A percentile compares a stretch with the other conserved stretches of the same genome.
phyloP scores from a whole-genome alignment of 2,113 vertebrate genomes.

The Benthochromis sp. region DNA sequence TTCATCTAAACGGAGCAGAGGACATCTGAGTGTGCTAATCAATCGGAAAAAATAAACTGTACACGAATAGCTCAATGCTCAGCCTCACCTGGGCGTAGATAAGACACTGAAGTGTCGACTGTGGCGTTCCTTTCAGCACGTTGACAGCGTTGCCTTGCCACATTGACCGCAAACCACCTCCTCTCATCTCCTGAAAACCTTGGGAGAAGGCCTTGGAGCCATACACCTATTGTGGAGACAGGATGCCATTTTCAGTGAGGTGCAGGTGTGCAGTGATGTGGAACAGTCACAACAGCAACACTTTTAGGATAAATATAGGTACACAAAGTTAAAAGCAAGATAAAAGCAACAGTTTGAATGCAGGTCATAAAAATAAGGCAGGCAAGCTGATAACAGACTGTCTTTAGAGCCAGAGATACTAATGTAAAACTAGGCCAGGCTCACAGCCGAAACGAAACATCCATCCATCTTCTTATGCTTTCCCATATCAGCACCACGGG shows the following conservation, averaged over 20 bases:
- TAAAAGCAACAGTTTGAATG: not conserved
- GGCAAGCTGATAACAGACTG: not conserved
- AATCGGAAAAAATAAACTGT: not conserved
- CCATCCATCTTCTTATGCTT: not conserved
- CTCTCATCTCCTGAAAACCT: constrained; percentile 51
- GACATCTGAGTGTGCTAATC: not conserved
- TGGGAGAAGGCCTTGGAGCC: constrained; percentile 63
- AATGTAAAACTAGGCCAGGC: not conserved
- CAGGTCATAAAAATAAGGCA: not conserved
- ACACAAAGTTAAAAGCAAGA: not conserved
- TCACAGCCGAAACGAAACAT: fast-evolving
- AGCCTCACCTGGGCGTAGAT: constrained; percentile 66
- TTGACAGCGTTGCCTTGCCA: constrained; percentile 73
- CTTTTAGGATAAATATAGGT: not conserved
- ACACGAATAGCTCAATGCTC: not conserved
- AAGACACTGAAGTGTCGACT: constrained; percentile 70
- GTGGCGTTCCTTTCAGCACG: constrained; percentile 70
- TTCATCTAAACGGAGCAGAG: constrained; percentile 54
- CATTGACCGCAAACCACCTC: constrained; percentile 63
- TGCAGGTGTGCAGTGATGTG: not conserved
- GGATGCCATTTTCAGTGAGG: not conserved
- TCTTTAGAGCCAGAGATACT: not conserved
- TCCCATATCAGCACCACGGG: fast-evolving
- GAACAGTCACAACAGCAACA: not conserved
- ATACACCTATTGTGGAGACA: constrained; percentile 45